Evolutionary conservation across 2,113 vertebrate genomes (phyloP).

Genomic region (Athene cunicularia): DNA sequence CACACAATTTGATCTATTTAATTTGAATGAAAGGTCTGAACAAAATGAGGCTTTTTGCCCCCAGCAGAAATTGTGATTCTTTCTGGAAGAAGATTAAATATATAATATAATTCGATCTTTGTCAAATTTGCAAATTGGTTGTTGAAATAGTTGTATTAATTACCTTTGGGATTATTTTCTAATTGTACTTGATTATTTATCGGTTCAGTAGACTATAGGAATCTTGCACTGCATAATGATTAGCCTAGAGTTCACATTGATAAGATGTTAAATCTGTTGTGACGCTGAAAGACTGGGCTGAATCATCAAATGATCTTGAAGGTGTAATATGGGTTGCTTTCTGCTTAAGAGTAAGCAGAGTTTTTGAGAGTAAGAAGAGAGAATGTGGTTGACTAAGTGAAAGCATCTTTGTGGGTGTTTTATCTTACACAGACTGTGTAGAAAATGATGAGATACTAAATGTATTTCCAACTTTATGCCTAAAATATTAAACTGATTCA

Average conservation of each 20-base stretch:
- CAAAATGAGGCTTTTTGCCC: not conserved
- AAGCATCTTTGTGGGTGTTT: not conserved
- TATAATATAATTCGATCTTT: not conserved
- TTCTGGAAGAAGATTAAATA: not conserved
- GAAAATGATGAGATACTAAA: not conserved
- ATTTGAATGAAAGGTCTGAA: not conserved
- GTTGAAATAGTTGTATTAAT: not conserved
- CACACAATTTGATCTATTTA: not conserved
- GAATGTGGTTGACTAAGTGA: not conserved
- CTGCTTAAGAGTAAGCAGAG: not conserved
- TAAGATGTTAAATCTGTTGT: not conserved
- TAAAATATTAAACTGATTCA: not conserved
- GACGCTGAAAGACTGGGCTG: not conserved
- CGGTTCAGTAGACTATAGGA: not conserved
- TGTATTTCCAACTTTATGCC: not conserved
- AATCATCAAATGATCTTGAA: not conserved
- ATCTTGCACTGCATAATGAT: not conserved
- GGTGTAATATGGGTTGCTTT: not conserved
- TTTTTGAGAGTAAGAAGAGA: not conserved
- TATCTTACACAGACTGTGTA: not conserved
- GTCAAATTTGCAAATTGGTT: not conserved
- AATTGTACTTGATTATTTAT: not conserved
- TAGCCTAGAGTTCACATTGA: not conserved
- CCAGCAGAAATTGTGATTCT: not conserved
- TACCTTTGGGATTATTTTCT: not conserved